Conservation (phyloP, 1,140 invertebrate species). For the Drosophila rufa region DNA sequence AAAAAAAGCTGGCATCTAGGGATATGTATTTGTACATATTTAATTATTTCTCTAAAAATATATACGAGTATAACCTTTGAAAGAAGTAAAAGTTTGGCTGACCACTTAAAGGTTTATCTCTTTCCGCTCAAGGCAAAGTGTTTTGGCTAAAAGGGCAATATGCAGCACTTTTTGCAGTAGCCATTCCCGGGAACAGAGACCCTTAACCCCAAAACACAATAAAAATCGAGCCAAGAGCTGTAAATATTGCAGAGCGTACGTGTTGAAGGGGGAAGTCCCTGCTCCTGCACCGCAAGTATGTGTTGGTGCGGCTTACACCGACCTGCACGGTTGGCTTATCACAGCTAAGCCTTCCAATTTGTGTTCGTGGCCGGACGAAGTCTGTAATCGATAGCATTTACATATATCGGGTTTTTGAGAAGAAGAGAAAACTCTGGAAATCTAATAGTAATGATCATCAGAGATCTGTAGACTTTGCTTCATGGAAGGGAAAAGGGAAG, state of each 20-base stretch:
- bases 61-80: too few species aligned
- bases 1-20: not conserved
- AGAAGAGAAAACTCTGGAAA: not conserved
- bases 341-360: conserved; percentile 34
- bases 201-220: conserved; percentile 28
- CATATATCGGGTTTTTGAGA: not conserved
- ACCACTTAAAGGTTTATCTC: too few species aligned
- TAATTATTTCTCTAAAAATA: not conserved
- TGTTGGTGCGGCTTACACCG: conserved; percentile 2
- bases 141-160: conserved; percentile 1
- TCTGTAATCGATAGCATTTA: not conserved
- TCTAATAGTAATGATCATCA: not conserved
- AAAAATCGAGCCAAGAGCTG: conserved; percentile 36
- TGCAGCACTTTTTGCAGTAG: too few species aligned
- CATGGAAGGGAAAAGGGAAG: too few species aligned
- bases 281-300: conserved; percentile 16
- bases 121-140: not conserved
- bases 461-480: too few species aligned
- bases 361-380: conserved; percentile 5
- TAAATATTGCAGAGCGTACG: conserved; percentile 38
- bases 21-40: not conserved
- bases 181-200: not conserved
- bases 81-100: too few species aligned
- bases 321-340: conserved; percentile 12
- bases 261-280: conserved; percentile 1